Conservation (phyloP, 2,888 invertebrate species). For the Elysia crispata region DNA sequence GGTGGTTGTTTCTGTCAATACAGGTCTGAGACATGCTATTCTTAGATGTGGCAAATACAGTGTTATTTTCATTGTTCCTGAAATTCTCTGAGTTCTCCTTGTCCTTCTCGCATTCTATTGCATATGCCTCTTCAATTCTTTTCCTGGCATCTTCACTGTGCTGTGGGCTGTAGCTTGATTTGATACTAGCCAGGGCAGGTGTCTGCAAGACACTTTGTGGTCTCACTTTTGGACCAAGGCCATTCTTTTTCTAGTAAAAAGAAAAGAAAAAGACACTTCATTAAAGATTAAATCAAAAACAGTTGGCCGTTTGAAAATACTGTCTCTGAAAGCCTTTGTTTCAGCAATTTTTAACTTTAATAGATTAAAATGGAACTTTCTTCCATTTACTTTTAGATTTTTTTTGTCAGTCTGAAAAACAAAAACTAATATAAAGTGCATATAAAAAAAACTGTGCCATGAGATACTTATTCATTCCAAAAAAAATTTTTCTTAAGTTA, state of each 20-base stretch:
- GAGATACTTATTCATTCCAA: too few species aligned
- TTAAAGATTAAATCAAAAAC: neutral
- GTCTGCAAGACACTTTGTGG: conserved; percentile 68
- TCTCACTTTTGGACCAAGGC: conserved; percentile 58
- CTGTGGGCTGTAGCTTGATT: conserved; percentile 62
- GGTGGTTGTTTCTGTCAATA: neutral
- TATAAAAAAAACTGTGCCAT: too few species aligned
- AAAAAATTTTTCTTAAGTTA: too few species aligned
- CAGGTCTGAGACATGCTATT: neutral
- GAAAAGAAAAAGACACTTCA: neutral
- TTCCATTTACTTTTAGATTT: too few species aligned
- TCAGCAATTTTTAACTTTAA: too few species aligned
- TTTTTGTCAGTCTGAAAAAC: too few species aligned
- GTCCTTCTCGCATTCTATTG: neutral
- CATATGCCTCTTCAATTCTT: neutral
- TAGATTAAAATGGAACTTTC: too few species aligned
- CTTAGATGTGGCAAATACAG: too few species aligned
- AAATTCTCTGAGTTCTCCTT: conserved; percentile 20
- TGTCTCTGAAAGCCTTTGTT: too few species aligned
- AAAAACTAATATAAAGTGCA: too few species aligned
- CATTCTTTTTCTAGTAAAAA: conserved; percentile 57
- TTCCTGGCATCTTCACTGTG: conserved; percentile 40
- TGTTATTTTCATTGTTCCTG: too few species aligned
- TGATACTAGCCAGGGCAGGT: conserved; percentile 64
- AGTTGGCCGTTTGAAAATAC: too few species aligned